Evolutionary conservation across 2,888 invertebrate species (phyloP).

Genomic region (Hypercompe scribonia): DNA sequence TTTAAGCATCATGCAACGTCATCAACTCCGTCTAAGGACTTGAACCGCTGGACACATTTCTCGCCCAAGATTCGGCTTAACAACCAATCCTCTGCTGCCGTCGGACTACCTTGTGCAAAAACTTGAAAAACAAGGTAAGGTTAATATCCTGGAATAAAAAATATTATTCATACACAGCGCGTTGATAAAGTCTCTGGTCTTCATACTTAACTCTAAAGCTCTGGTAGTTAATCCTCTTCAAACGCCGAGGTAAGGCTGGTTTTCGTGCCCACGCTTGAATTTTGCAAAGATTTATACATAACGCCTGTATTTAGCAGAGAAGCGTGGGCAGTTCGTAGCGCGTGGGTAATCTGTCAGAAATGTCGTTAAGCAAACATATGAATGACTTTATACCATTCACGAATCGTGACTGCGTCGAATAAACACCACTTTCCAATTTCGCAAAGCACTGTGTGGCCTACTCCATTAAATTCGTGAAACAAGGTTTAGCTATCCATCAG

Average conservation of each 20-base stretch:
- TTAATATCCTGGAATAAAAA: not conserved
- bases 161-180: not conserved
- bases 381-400: not conserved
- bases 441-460: not conserved
- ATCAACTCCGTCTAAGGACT: too few species aligned
- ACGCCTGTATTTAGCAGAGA: not conserved
- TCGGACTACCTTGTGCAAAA: too few species aligned
- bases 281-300: not conserved
- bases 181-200: not conserved
- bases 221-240: not conserved
- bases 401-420: not conserved
- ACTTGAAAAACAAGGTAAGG: too few species aligned
- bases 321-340: not conserved
- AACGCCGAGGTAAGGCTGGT: not conserved
- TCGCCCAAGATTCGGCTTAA: too few species aligned
- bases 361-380: not conserved
- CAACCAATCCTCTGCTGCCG: too few species aligned
- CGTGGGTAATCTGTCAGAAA: not conserved
- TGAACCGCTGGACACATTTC: too few species aligned
- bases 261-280: not conserved
- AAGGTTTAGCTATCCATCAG: not conserved
- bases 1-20: too few species aligned
- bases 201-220: not conserved
- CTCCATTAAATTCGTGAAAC: not conserved
- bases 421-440: not conserved